Percentiles rank a stretch among this genome's conserved stretches.
Conservation (phyloP, 2,888 invertebrate genomes). For the Mylabris sibirica region DNA sequence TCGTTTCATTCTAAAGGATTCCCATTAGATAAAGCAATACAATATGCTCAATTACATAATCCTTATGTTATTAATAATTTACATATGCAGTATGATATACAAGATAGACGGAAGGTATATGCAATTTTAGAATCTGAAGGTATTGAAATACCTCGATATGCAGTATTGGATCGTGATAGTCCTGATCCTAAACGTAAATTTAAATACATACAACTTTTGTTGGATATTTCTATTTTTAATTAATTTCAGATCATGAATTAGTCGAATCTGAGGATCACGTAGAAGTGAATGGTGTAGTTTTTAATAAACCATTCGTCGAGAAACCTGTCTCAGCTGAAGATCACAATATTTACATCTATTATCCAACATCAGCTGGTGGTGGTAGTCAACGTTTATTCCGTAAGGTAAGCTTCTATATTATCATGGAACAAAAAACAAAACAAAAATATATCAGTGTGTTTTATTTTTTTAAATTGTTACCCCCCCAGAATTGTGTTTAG, state of each 20-base stretch:
- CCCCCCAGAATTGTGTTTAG: constrained; percentile 16
- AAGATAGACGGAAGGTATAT: constrained; percentile 94
- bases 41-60: constrained; percentile 90
- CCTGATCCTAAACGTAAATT: constrained; percentile 86
- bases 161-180: constrained; percentile 93
- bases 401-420: constrained; percentile 71
- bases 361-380: constrained; percentile 97
- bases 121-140: constrained; percentile 92
- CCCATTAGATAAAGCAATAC: constrained; percentile 96
- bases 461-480: not conserved
- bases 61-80: constrained; percentile 99
- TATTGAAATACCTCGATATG: constrained; percentile 97
- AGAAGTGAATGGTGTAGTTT: constrained; percentile 93
- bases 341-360: constrained; percentile 99
- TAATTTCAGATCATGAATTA: constrained; percentile 79
- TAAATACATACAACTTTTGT: constrained; percentile 15
- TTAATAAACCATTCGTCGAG: constrained; percentile 99
- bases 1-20: constrained; percentile 99
- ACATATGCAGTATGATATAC: constrained; percentile 97
- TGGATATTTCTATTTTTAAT: not conserved
- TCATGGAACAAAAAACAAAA: not conserved
- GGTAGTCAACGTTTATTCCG: constrained; percentile 97
- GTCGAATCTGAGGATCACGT: constrained; percentile 97
- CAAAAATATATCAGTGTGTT: not conserved
- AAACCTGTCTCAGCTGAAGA: constrained; percentile 99